Base-by-base conservation (phyloP, 2,888 invertebrate genomes). In the Bellardia pandia region DNA sequence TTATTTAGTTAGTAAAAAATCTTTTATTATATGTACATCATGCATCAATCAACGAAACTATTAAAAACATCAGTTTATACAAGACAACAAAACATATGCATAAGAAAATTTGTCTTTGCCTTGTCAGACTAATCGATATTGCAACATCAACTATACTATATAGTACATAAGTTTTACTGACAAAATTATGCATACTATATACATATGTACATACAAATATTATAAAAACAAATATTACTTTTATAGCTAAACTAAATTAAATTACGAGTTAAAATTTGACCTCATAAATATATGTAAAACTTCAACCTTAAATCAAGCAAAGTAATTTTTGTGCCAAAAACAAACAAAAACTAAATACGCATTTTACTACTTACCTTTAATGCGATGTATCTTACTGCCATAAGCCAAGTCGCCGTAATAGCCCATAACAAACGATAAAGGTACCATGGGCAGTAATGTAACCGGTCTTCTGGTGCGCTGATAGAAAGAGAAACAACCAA, bases 401-500 rank as follows among this genome's bases (percentile, higher is more conserved):
- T 97, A 97, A 0, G 96, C 96, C 91, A 96, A 94, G 92, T 97
- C 97, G 91, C 95, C 95, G 90, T 96, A 96, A 92, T 97, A 97
- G 0, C 95, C 95, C 88, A 96, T 94, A 16, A 96, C 92, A 92
- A 97, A 97, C 5, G 96, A 95, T 42, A 97, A 93, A 13, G 97
- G 97, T 78, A 97, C 91, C 71, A 97, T 91, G 8, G 97, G 97
- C 77, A 95, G 94, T 87, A 97, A 91, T 9, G 95, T 94, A 74
- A 94, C 95, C 4, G 95, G 94, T 71, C 95, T 95, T 90, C 95
- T 95, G 0, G 95, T 95, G 88, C 95, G 94, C 85, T 95, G 94
- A 91, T 95, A 96, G 90, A 96, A 95, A 16, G 91, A 91, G 76
- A 92, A 90, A 81, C 94, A 90, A 76, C 95, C 94, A 66, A 95